Evolutionary conservation across 1,140 invertebrate genomes (phyloP).

Genomic region (Macrostomum lignano): DNA sequence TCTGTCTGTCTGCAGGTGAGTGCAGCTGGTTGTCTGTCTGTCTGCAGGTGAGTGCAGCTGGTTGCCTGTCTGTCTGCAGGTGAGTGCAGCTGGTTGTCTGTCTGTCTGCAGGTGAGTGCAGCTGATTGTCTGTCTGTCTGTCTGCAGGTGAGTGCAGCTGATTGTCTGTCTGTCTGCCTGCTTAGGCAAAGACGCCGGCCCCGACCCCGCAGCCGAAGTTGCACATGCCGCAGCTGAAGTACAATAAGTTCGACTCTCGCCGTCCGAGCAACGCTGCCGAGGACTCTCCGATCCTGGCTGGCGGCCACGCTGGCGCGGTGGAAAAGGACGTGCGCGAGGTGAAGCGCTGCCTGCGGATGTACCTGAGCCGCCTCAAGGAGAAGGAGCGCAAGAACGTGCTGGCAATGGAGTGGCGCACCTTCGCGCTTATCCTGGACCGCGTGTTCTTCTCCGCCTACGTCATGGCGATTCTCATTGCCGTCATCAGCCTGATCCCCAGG

Average conservation of each 20-base stretch:
- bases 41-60: no score
- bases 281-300: no score
- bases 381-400: slow-evolving; percentile 14
- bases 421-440: slow-evolving; percentile 6
- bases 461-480: slow-evolving; percentile 7
- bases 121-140: no score
- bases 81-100: no score
- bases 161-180: not conserved
- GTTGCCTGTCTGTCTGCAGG: no score
- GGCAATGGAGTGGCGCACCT: slow-evolving; percentile 8
- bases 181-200: not conserved
- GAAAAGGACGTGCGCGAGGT: slow-evolving; percentile 16
- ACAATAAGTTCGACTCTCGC: not conserved
- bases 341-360: slow-evolving; percentile 10
- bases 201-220: not conserved
- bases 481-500: slow-evolving; percentile 3
- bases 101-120: no score
- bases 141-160: not conserved
- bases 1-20: no score
- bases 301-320: not conserved
- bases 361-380: slow-evolving; percentile 12
- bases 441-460: slow-evolving; percentile 7
- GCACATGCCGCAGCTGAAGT: not conserved
- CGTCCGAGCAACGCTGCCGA: no score
- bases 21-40: no score